Percentiles rank a stretch among this genome's conserved stretches.
These are phyloP conservation scores for Ariolimax columbianus DNA, from an alignment of 2,888 invertebrate species.

Conservation along the genomic window DNA sequence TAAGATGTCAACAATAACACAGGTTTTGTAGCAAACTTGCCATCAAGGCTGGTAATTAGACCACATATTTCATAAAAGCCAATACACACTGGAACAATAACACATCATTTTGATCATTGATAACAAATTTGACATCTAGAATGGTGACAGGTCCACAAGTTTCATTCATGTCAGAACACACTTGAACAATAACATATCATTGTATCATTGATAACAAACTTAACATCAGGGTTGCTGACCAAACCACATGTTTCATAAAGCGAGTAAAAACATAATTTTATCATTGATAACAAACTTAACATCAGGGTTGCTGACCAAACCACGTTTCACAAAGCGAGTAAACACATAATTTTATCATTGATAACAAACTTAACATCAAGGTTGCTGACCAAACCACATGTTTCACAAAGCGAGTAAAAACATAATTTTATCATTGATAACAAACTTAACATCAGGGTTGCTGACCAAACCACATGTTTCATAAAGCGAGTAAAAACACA, in stretches of 20 bases:
- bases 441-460: no score
- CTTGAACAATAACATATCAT: no score
- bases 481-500: no score
- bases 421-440: no score
- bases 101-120: no score
- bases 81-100: conserved; percentile 66
- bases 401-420: no score
- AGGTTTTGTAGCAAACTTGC: no score
- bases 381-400: no score
- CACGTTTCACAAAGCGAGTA: conserved; percentile 70
- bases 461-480: no score
- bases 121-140: conserved; percentile 72
- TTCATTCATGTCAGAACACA: conserved; percentile 69
- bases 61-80: conserved; percentile 72
- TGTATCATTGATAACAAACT: conserved; percentile 70
- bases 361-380: no score
- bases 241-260: conserved; percentile 70
- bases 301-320: conserved; percentile 70
- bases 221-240: conserved; percentile 71
- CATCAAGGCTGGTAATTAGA: conserved; percentile 70
- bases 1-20: no score
- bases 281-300: conserved; percentile 71
- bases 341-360: no score
- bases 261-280: conserved; percentile 71
- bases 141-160: conserved; percentile 70